Percentiles rank a stretch among this genome's conserved stretches.
These are phyloP conservation scores for Proales similis DNA, from an alignment of 1,140 invertebrate genomes.

Conservation along the genomic window DNA sequence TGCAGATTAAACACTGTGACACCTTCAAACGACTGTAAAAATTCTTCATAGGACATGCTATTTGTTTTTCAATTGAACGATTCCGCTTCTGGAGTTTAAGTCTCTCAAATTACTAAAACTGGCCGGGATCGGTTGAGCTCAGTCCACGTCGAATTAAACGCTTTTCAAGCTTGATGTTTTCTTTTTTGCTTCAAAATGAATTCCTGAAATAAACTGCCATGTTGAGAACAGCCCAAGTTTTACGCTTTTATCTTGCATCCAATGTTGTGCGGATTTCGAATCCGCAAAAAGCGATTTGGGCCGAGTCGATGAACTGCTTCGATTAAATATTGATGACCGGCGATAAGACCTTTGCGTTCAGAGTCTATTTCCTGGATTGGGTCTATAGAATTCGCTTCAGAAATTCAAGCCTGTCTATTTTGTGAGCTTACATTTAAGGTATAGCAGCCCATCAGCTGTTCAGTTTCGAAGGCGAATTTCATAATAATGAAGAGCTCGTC, in stretches of 20 bases:
- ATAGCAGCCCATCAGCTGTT: conserved; percentile 23
- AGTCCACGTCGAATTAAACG: conserved; percentile 14
- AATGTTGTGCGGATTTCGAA: too few species aligned
- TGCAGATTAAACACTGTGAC: conserved; percentile 31
- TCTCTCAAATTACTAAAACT: conserved; percentile 37
- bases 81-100: not conserved
- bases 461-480: not conserved
- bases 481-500: conserved; percentile 28
- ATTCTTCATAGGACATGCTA: conserved; percentile 36
- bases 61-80: not conserved
- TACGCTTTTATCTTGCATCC: too few species aligned
- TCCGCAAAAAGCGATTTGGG: too few species aligned
- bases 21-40: conserved; percentile 23
- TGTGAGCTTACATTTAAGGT: conserved; percentile 37
- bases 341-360: too few species aligned
- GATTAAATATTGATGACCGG: too few species aligned
- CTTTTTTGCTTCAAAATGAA: conserved; percentile 22
- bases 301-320: too few species aligned
- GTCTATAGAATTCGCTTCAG: too few species aligned
- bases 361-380: too few species aligned
- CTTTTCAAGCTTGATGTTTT: conserved; percentile 10
- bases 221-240: not conserved
- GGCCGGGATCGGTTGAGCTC: conserved; percentile 4
- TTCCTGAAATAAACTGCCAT: not conserved
- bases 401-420: too few species aligned